phyloP scores from a whole-genome alignment of 2,888 invertebrate species.

The Rapana venosa region DNA sequence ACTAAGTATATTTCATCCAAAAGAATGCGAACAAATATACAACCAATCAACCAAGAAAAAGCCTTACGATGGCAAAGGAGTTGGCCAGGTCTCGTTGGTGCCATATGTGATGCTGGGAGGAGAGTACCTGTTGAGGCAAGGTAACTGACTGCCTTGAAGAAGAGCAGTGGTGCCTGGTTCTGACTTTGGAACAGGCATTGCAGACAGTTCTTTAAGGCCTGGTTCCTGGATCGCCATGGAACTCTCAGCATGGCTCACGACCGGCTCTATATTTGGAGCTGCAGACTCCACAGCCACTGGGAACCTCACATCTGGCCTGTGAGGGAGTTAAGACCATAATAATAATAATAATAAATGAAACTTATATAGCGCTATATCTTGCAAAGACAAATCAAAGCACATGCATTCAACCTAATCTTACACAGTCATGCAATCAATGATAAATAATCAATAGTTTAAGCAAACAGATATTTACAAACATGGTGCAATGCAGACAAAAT shows the following conservation, averaged over 20 bases:
- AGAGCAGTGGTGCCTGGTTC: background rate
- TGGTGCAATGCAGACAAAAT: too few relatives aligned
- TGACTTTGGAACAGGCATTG: background rate
- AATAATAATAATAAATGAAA: too few relatives aligned
- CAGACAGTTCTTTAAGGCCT: background rate
- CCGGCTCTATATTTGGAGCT: background rate
- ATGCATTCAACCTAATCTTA: too few relatives aligned
- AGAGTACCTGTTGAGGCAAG: background rate
- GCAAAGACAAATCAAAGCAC: too few relatives aligned
- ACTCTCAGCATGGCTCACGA: background rate
- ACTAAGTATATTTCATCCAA: too few relatives aligned
- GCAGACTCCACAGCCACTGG: background rate
- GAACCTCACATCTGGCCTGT: background rate
- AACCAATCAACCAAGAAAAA: background rate
- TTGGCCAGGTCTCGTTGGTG: slow-evolving; percentile 40
- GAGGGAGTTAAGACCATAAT: background rate
- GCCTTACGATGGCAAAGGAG: slow-evolving; percentile 37
- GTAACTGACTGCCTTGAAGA: background rate
- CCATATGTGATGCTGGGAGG: slow-evolving; percentile 6
- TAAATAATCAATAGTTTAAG: too few relatives aligned
- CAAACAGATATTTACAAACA: too few relatives aligned
- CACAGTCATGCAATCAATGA: too few relatives aligned
- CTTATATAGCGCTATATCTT: too few relatives aligned
- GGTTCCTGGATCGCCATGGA: background rate
- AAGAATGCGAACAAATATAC: too few relatives aligned